Base-by-base conservation (phyloP, 2,888 invertebrate genomes). In the Drosophila subsilvestris region DNA sequence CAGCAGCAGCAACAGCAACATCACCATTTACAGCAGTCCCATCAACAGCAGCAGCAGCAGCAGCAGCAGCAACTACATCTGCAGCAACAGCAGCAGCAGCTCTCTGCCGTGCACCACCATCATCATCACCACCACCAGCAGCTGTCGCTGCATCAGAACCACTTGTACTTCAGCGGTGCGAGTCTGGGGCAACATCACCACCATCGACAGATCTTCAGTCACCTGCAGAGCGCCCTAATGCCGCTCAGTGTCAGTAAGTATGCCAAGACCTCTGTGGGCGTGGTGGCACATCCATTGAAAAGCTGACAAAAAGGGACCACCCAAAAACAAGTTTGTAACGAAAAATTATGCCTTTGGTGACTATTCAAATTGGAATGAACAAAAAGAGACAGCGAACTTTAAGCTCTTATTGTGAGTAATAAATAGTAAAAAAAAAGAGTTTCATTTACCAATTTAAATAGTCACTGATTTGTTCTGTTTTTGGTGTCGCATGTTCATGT, bases 221-320 rank as follows among this genome's bases (percentile, higher is more conserved):
- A 92, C 58, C 87, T 92, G 89, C 92, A 92, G 79, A 90, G 90
- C 75, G 91, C 90, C 50, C 88, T 92, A 57, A 90, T 92, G 90
- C 92, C 92, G 78, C 87, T 92, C 80, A 92, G 92, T 86, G 91
- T 92, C 77, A 92, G 92, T 92, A 92, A 92, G 92, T 92, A 92
- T 86, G 69, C 69, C 45, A 8, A 17, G 27, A 14, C 61, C 10
- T 25, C 17, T 42, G 49, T 32, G 71, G 53, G 63, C 62, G 68
- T 69, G 69, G 55, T 14, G 12, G 32, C 12, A 12, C 37, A 14
- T 37, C 14, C 37, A 37, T n/a, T 37, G 37, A 37, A 14, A n/a
- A 7, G 37, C 37, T n/a, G 37, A 27, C 14, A n/a, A 37, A 37
- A 25, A 25, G 54, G 25, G 48, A 55, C 12, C 37, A 7, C 6